These are phyloP conservation scores for Acrocyrtus sp. DNA, from an alignment of 2,888 invertebrate species.

Conservation along the genomic window DNA sequence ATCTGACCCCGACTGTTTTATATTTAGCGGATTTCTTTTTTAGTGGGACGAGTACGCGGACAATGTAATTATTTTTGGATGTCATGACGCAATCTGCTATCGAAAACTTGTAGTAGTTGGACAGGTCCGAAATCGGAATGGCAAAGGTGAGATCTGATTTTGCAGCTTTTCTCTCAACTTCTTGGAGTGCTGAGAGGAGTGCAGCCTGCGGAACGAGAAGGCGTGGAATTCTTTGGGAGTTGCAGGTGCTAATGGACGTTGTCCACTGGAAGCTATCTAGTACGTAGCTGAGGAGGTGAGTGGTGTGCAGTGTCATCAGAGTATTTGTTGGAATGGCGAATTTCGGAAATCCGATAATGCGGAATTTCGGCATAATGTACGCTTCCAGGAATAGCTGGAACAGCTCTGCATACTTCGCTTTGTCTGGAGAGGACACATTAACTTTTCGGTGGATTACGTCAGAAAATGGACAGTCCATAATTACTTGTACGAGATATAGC, in stretches of 20 bases:
- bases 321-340: constrained; percentile 44
- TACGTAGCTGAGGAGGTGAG: constrained; percentile 35
- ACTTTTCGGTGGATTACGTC: constrained; percentile 27
- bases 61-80: constrained; percentile 23
- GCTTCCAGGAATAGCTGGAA: constrained; percentile 29
- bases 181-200: constrained; percentile 6
- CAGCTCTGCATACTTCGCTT: constrained; percentile 18
- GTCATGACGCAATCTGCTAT: constrained; percentile 48
- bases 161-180: constrained; percentile 9
- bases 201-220: constrained; percentile 12
- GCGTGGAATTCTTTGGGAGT: constrained; percentile 27
- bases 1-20: constrained; percentile 2
- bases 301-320: constrained; percentile 32
- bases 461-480: constrained; percentile 36
- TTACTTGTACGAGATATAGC: constrained; percentile 22
- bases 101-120: constrained; percentile 35
- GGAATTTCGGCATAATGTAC: constrained; percentile 11
- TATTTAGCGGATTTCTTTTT: constrained; percentile 7
- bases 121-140: constrained; percentile 26
- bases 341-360: constrained; percentile 26
- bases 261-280: constrained; percentile 29
- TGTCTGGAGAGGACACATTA: not conserved
- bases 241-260: constrained; percentile 35
- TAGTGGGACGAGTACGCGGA: constrained; percentile 46
- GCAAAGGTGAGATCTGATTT: constrained; percentile 16